Conservation (phyloP, 2,888 invertebrate genomes). For the Noctuana brunneofusca region DNA sequence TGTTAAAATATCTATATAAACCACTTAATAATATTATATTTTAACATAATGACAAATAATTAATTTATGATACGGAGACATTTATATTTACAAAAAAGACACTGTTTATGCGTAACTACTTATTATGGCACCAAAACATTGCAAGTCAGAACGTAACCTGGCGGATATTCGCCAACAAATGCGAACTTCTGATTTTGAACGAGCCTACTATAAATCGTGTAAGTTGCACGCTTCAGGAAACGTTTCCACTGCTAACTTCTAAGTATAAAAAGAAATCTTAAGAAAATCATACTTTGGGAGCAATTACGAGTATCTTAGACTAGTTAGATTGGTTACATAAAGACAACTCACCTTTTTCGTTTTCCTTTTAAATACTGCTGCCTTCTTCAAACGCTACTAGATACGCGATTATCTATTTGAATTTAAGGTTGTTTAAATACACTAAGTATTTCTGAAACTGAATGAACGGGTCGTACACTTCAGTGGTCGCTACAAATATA, state of each 20-base stretch:
- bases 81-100: background rate
- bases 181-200: constrained; percentile 56
- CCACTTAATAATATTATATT: too few species aligned
- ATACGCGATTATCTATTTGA: background rate
- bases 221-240: constrained; percentile 53
- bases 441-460: background rate
- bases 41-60: background rate
- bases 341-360: too few species aligned
- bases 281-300: too few species aligned
- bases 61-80: background rate
- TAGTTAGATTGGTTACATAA: too few species aligned
- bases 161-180: constrained; percentile 54
- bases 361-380: background rate
- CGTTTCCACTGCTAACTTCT: constrained; percentile 54
- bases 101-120: constrained; percentile 1
- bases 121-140: constrained; percentile 1
- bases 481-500: background rate
- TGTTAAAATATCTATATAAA: constrained; percentile 35
- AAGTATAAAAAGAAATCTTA: too few species aligned
- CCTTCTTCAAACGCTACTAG: background rate
- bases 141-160: constrained; percentile 22
- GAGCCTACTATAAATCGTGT: constrained; percentile 51
- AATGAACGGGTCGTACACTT: background rate
- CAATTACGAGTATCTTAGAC: too few species aligned
- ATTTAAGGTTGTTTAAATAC: background rate